These are phyloP conservation scores for Prunella strophiata DNA, from an alignment of 2,797 vertebrate species.

Conservation along the genomic window DNA sequence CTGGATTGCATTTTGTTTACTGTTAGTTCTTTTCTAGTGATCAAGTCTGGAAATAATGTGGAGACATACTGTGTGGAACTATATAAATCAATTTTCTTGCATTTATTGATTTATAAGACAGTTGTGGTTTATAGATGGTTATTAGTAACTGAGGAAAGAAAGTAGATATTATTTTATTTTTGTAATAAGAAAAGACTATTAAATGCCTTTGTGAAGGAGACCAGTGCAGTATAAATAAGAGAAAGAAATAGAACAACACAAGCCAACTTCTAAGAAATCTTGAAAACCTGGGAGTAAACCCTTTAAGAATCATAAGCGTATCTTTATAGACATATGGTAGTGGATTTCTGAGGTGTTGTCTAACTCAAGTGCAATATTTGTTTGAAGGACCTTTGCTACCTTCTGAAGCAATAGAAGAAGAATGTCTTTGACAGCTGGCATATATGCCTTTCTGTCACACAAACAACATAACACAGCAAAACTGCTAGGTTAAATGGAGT, in stretches of 20 bases:
- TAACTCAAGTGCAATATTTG: neutral
- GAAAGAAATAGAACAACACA: neutral
- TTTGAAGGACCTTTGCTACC: neutral
- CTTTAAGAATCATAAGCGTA: neutral
- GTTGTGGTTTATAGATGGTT: neutral
- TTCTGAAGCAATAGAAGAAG: neutral
- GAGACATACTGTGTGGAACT: neutral
- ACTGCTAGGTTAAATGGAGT: neutral
- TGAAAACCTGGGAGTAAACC: neutral
- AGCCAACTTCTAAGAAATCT: neutral
- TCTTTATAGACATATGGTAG: neutral
- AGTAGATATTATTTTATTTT: neutral
- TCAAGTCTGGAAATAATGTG: neutral
- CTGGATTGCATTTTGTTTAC: neutral
- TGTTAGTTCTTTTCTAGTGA: neutral
- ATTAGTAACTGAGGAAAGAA: neutral
- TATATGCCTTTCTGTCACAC: slow-evolving; percentile 19
- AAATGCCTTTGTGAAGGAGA: neutral
- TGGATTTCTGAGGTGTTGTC: neutral
- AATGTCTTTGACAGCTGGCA: neutral
- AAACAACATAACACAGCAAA: slow-evolving; percentile 19
- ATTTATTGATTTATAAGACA: neutral
- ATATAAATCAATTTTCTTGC: neutral
- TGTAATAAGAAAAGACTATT: neutral
- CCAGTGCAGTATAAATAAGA: neutral